phyloP scores from a whole-genome alignment of 35 echinoderm and acorn worm species.

The Heliocidaris tuberculata region DNA sequence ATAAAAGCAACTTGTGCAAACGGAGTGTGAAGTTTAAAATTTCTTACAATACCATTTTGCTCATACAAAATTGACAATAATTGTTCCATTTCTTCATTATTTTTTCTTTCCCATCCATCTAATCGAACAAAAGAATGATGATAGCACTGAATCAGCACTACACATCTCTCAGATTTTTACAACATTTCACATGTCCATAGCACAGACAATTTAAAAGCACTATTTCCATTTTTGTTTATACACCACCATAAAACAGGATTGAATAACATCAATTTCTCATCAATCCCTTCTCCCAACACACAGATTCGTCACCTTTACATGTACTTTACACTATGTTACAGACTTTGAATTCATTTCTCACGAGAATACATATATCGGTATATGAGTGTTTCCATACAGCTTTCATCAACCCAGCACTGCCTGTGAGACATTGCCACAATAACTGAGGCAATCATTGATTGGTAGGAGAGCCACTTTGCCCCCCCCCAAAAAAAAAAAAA shows the following conservation, averaged over 20 bases:
- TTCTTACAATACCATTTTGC: background rate
- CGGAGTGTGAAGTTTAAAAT: background rate
- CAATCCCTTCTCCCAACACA: background rate
- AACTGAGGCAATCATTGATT: background rate
- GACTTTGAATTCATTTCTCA: background rate
- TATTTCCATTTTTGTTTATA: background rate
- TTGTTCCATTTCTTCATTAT: background rate
- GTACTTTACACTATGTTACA: slow-evolving; percentile 4
- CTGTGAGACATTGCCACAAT: background rate
- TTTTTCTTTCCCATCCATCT: background rate
- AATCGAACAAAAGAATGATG: background rate
- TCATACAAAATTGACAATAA: background rate
- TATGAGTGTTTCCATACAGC: background rate
- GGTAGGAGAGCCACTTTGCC: background rate
- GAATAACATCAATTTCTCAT: background rate
- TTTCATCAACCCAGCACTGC: background rate
- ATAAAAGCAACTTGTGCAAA: background rate
- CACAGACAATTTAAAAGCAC: background rate
- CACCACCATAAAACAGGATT: background rate
- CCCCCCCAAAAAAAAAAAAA: too few relatives aligned
- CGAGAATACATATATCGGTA: background rate
- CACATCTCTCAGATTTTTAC: background rate
- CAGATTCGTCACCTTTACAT: background rate
- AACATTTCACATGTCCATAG: background rate
- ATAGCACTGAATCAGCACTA: background rate